Conservation (phyloP, 2,888 invertebrate genomes). For the Sympetrum striolatum region DNA sequence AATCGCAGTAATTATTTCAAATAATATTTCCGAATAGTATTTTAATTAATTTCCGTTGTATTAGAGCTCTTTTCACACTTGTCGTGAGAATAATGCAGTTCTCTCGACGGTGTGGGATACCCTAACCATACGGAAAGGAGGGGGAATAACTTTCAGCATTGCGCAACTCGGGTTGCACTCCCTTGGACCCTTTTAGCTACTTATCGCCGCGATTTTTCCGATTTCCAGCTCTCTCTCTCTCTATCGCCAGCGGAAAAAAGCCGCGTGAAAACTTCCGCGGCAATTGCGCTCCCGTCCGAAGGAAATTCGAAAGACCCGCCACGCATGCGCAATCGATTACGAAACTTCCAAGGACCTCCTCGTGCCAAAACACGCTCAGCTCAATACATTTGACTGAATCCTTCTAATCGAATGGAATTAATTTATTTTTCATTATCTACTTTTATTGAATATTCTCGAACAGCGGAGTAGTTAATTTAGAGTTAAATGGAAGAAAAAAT, state of each 20-base stretch:
- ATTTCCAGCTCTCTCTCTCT: not conserved
- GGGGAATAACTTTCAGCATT: not conserved
- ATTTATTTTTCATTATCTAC: too few relatives aligned
- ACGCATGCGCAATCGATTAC: too few relatives aligned
- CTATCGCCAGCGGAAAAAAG: not conserved
- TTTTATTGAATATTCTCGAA: too few relatives aligned
- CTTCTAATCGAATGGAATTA: too few relatives aligned
- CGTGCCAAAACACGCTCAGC: too few relatives aligned
- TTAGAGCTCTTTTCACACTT: not conserved
- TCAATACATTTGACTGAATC: too few relatives aligned
- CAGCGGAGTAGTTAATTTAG: too few relatives aligned
- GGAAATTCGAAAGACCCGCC: too few relatives aligned
- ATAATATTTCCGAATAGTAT: not conserved
- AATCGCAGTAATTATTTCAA: too few relatives aligned
- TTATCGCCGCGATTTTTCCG: not conserved
- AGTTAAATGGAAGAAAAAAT: too few relatives aligned
- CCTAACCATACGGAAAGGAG: not conserved
- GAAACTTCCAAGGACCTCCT: too few relatives aligned
- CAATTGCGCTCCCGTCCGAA: not conserved
- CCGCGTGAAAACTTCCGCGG: not conserved
- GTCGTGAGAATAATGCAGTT: too few relatives aligned
- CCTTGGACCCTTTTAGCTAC: not conserved
- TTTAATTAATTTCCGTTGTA: not conserved
- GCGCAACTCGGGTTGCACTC: not conserved
- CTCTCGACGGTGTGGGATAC: not conserved